Percentiles rank a stretch among this genome's conserved stretches.
phyloP scores from a whole-genome alignment of 92 coral and sea anemone genomes.

The Palythoa grandiflora region DNA sequence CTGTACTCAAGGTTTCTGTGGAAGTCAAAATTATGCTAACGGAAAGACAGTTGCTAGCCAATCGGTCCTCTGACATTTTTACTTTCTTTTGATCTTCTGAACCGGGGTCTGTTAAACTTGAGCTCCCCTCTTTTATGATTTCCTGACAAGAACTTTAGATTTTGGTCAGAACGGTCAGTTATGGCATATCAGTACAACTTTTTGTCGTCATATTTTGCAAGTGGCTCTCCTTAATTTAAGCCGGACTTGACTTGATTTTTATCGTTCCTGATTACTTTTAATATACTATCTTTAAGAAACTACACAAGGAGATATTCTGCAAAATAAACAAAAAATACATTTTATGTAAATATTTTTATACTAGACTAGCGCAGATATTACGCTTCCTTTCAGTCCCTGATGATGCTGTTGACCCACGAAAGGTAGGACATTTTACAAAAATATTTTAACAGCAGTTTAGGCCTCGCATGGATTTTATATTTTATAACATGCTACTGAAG shows the following conservation, averaged over 20 bases:
- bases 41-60: not conserved
- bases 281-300: slow-evolving; percentile 8
- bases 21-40: not conserved
- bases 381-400: too few relatives aligned
- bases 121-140: not conserved
- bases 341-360: too few relatives aligned
- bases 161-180: not conserved
- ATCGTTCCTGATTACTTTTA: slow-evolving; percentile 12
- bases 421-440: too few relatives aligned
- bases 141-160: not conserved
- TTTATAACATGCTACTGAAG: too few relatives aligned
- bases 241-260: slow-evolving; percentile 14
- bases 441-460: too few relatives aligned
- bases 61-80: not conserved
- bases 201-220: too few relatives aligned
- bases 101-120: not conserved
- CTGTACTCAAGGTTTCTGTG: not conserved
- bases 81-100: not conserved
- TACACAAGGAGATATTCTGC: slow-evolving; percentile 18
- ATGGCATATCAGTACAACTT: too few relatives aligned
- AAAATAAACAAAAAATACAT: not conserved
- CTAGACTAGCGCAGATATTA: too few relatives aligned
- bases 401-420: too few relatives aligned
- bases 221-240: not conserved
- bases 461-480: too few relatives aligned